Percentiles rank a stretch among this genome's conserved stretches.
Evolutionary conservation across 1,140 invertebrate species (phyloP).

Genomic region (Heliconius hewitsoni): DNA sequence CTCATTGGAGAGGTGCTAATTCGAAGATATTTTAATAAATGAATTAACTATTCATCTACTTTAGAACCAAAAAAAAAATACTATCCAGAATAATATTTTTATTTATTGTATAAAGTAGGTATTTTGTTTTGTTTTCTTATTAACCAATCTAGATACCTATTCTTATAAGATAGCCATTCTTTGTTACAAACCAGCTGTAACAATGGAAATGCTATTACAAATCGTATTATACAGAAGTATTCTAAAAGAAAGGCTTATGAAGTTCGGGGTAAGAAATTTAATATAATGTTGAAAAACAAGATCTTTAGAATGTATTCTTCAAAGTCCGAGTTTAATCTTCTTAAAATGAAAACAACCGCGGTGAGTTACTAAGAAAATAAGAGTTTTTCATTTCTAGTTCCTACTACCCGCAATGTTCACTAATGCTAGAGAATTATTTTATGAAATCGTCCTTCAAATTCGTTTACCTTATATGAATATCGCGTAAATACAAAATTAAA

Average conservation of each 20-base stretch:
- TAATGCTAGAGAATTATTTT: conserved; percentile 1
- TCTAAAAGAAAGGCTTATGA: conserved; percentile 27
- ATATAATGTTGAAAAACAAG: conserved; percentile 20
- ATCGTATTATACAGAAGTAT: conserved; percentile 1
- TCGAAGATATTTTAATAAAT: background rate
- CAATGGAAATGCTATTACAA: conserved; percentile 1
- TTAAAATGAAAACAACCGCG: conserved; percentile 31
- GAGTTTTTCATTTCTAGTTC: conserved; percentile 28
- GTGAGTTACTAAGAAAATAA: conserved; percentile 28
- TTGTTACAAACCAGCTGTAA: background rate
- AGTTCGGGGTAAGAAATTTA: conserved; percentile 17
- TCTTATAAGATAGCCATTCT: background rate
- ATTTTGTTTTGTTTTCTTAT: background rate
- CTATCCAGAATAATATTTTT: too few species aligned
- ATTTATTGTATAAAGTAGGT: background rate
- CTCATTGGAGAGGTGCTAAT: background rate
- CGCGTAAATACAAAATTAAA: too few species aligned
- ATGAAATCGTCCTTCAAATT: too few species aligned
- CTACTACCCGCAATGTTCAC: conserved; percentile 15
- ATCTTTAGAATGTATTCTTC: conserved; percentile 20
- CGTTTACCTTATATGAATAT: too few species aligned
- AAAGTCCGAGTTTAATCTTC: conserved; percentile 33
- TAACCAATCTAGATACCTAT: background rate
- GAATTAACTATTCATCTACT: background rate
- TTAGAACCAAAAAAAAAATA: too few species aligned